Evolutionary conservation across 2,113 vertebrate genomes (phyloP), one percentile per base, ranked within the genome.

Genomic region (Perca schrenkii): DNA sequence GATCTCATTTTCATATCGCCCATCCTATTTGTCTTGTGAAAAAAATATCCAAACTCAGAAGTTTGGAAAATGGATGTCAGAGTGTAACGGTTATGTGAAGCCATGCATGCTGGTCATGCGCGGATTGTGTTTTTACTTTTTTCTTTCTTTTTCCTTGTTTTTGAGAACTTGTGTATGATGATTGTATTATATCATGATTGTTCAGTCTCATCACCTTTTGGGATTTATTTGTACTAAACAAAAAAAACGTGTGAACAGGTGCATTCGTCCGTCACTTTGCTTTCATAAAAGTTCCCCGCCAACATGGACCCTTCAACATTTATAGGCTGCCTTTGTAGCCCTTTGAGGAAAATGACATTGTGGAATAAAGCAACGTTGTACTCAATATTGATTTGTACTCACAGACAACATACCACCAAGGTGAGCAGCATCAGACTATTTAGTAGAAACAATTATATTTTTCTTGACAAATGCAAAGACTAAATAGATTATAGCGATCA

Each of bases 91-190:
- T 96, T 90, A 92, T 96, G 93, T 95, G 92, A 94, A 95, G 91
- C 93, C 96, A 95, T 96, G 96, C 97, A 97, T 98, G 97, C 97
- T 97, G 97, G 97, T 96, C 98, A 96, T 98, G 97, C 95, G 94
- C 0, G 95, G 96, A 89, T 54, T 87, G 83, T 89, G 71, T 76
- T 65, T 87, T 56, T 67, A 43, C 92, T 94, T 95, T 93, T 96
- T 68, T 68, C 84, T 94, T 12, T 16, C 6, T 79, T 95, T 94
- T 94, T 94, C 8, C 94, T 91, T 95, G 93, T 96, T 95, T 91
- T 81, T 95, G 96, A 96, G 94, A 96, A 96, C 94, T 85, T 88
- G 95, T 91, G 49, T 95, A 83, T 93, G 94, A 96, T 67, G 93
- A 95, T 93, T 94, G 78, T 95, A 92, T 94, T 95, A 96, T 95